Percentiles rank a stretch among this genome's conserved stretches.
phyloP scores from a whole-genome alignment of 2,113 vertebrate species.

The Salminus brasiliensis region DNA sequence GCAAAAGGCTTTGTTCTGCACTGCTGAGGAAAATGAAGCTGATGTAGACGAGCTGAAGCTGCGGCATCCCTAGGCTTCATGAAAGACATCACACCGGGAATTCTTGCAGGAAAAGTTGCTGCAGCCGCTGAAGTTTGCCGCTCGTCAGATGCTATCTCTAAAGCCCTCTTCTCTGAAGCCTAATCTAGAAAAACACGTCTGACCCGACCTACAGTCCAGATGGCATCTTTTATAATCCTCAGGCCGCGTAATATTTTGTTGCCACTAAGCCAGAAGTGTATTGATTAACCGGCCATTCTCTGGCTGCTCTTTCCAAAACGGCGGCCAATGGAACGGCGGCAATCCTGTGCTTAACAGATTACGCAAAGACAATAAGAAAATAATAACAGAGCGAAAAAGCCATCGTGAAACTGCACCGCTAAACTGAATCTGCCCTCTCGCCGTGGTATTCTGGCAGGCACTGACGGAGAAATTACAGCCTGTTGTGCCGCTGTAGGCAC shows the following conservation, averaged over 20 bases:
- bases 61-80: not conserved
- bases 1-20: not conserved
- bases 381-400: not conserved
- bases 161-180: slow-evolving; percentile 1
- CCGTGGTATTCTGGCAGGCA: slow-evolving; percentile 13
- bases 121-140: slow-evolving; percentile 7
- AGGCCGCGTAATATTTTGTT: slow-evolving; percentile 12
- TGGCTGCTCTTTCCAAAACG: not conserved
- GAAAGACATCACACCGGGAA: not conserved
- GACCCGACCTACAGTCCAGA: slow-evolving; percentile 42
- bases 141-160: slow-evolving; percentile 11
- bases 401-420: slow-evolving; percentile 7
- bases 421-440: slow-evolving; percentile 11
- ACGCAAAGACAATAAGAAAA: slow-evolving; percentile 4
- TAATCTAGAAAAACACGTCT: slow-evolving; percentile 20
- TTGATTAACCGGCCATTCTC: slow-evolving; percentile 37
- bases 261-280: slow-evolving; percentile 22
- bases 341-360: slow-evolving; percentile 35
- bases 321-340: not conserved
- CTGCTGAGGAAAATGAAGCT: not conserved
- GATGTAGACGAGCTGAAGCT: not conserved
- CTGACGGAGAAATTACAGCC: slow-evolving; percentile 23
- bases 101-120: slow-evolving; percentile 15
- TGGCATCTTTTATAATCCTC: slow-evolving; percentile 49
- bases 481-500: slow-evolving; percentile 29